Evolutionary conservation across 92 coral and sea anemone genomes (phyloP), one percentile per base, ranked within the genome.

Genomic region (Scolanthus callimorphus): DNA sequence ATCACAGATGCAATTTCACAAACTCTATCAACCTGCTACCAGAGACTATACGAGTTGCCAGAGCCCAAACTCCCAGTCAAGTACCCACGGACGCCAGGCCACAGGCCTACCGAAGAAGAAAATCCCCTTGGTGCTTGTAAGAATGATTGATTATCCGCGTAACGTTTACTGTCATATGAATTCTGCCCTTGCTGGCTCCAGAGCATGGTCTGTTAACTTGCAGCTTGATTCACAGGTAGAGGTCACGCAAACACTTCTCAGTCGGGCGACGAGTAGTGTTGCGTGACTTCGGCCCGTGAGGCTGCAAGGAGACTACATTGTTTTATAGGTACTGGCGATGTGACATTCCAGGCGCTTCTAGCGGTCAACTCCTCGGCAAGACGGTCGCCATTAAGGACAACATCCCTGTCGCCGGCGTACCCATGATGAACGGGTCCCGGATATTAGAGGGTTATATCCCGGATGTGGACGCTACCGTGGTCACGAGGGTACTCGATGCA

Each of bases 371-470:
- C 22, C 71, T 64, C 15, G 90, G 86, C 22, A 88, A 75, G 55
- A 74, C 90, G 11, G 59, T 88, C 25, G 96, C 84, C 57, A 47
- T 88, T 29, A 88, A 88, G 44, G 96, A 88, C 51, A 79, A 62
- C 70, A 88, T 85, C 45, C 58, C 74, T 25, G 77, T 88, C 22
- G 90, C 96, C 9, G 96, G 96, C 23, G 80, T 88, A 25, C 96
- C 96, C 17, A 88, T 88, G 96, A 88, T 79, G 96, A 74, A 70
- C 51, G 96, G 96, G 22, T 83, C 96, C 55, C 76, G 55, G 27
- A 49, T 59, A 30, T 21, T 89, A 39, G 88, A 79, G 39, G 96
- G 96, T 11, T 89, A 79, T 77, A 67, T 84, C 64, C 91, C 96
- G 59, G 96, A 89, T 75, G 66, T 84, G 30, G 96, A 88, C 27